Evolutionary conservation across 2,113 vertebrate genomes (phyloP).

Genomic region (Thinocorus orbignyianus): DNA sequence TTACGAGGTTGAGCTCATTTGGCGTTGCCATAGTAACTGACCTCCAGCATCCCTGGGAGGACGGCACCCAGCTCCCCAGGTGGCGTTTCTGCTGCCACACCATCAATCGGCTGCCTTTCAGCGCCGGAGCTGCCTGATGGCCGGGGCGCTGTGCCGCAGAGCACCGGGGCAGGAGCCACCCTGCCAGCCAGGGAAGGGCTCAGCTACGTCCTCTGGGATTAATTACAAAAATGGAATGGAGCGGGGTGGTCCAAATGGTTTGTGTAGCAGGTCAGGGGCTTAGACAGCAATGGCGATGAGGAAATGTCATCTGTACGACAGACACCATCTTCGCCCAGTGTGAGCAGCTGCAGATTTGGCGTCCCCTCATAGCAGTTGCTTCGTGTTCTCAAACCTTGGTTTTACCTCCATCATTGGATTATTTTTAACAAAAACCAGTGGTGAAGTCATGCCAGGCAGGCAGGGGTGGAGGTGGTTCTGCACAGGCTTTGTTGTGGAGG

Average conservation of each 20-base stretch:
- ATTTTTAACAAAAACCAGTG: background rate
- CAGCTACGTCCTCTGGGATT: conserved; percentile 67
- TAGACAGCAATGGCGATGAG: background rate
- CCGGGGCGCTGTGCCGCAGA: conserved; percentile 42
- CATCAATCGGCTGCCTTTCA: conserved; percentile 84
- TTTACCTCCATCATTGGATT: background rate
- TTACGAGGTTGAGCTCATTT: conserved; percentile 90
- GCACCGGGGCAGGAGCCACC: background rate
- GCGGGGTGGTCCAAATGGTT: background rate
- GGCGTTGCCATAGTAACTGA: conserved; percentile 94
- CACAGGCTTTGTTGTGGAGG: background rate
- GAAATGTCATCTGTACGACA: background rate
- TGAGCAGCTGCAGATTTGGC: background rate
- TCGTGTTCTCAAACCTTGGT: background rate
- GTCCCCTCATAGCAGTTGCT: background rate
- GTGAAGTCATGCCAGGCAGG: background rate
- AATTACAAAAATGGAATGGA: conserved; percentile 71
- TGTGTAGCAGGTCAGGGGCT: background rate
- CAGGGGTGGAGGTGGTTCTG: background rate
- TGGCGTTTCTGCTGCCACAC: conserved; percentile 79
- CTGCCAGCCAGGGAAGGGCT: background rate
- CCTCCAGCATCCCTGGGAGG: conserved; percentile 91
- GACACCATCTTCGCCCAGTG: rapidly evolving
- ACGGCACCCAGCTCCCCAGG: conserved; percentile 86
- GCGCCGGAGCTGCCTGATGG: conserved; percentile 72